Evolutionary conservation across 2,113 vertebrate species (phyloP).

Genomic region (Geococcyx californianus): DNA sequence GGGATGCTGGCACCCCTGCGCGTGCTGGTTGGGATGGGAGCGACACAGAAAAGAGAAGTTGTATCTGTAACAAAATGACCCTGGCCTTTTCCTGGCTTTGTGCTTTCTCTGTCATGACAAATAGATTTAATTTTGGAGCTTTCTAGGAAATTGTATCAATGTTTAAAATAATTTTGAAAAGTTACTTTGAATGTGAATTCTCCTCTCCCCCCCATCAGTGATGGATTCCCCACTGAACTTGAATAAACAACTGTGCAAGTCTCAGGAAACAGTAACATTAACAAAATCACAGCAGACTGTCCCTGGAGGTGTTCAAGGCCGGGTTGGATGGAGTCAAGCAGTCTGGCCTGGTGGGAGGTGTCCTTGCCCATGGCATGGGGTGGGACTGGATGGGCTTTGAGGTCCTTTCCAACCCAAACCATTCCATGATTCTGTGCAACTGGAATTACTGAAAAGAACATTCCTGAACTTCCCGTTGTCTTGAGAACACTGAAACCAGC

Average conservation of each 20-base stretch:
- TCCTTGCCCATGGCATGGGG: too few relatives aligned
- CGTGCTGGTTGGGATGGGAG: not conserved
- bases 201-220: not conserved
- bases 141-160: not conserved
- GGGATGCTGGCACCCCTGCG: rapidly evolving
- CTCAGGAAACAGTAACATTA: not conserved
- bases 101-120: not conserved
- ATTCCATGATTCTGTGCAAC: too few relatives aligned
- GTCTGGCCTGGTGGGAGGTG: too few relatives aligned
- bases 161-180: not conserved
- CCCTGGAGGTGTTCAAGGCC: too few relatives aligned
- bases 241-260: not conserved
- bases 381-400: too few relatives aligned
- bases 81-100: not conserved
- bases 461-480: not conserved
- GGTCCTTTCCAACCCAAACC: too few relatives aligned
- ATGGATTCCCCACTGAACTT: not conserved
- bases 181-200: not conserved
- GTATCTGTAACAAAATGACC: not conserved
- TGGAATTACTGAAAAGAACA: not conserved
- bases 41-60: not conserved
- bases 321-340: too few relatives aligned
- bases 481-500: not conserved
- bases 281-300: not conserved
- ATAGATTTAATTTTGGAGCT: not conserved